Evolutionary conservation across 2,797 vertebrate genomes (phyloP).

Genomic region (Poecilia velifera): DNA sequence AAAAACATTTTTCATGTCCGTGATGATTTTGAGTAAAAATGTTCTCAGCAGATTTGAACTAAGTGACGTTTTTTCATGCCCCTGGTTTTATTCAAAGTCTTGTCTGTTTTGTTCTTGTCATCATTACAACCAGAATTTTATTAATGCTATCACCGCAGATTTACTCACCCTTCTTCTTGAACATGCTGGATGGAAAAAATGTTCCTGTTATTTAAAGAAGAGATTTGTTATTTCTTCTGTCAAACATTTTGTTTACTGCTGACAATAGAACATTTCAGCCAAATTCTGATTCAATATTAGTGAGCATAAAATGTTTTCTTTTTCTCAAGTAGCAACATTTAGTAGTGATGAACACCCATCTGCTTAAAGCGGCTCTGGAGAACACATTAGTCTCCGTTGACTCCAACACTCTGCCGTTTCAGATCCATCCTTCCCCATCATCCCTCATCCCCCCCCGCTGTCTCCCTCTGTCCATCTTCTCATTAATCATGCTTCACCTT

Average conservation of each 20-base stretch:
- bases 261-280: not conserved
- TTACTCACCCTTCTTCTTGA: not conserved
- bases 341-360: not conserved
- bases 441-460: conserved; percentile 7
- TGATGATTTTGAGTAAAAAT: not conserved
- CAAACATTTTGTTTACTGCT: not conserved
- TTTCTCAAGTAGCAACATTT: not conserved
- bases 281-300: not conserved
- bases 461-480: conserved; percentile 28
- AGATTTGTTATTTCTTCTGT: not conserved
- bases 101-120: not conserved
- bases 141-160: not conserved
- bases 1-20: not conserved
- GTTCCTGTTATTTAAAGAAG: not conserved
- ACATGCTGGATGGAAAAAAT: not conserved
- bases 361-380: not conserved
- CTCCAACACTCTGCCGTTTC: conserved; percentile 8
- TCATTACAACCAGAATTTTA: not conserved
- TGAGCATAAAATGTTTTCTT: not conserved
- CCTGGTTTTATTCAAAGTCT: not conserved
- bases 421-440: not conserved
- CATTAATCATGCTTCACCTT: conserved; percentile 63
- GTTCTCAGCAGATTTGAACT: not conserved
- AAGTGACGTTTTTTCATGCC: not conserved
- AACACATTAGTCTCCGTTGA: conserved; percentile 23